These are phyloP conservation scores for Periophthalmodon schlosseri DNA, from an alignment of 2,113 vertebrate species.

Conservation along the genomic window DNA sequence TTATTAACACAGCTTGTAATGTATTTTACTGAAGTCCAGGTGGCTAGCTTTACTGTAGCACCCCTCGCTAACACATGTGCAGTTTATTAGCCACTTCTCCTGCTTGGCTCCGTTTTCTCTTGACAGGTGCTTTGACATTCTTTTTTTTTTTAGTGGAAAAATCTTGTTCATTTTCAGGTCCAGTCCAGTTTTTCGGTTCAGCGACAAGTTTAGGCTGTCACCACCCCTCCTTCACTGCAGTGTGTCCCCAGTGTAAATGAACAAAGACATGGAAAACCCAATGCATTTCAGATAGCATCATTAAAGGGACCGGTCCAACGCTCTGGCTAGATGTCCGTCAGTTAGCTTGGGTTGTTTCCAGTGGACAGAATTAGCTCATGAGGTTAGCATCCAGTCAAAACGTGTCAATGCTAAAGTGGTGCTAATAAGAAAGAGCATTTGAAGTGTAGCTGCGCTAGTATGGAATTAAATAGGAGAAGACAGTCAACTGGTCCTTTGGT, in stretches of 20 bases:
- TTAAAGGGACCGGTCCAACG: constrained; percentile 12
- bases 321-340: constrained; percentile 15
- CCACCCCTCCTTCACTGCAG: background rate
- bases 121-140: constrained; percentile 57
- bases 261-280: constrained; percentile 20
- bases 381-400: constrained; percentile 3
- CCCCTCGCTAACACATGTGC: constrained; percentile 10
- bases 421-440: constrained; percentile 29
- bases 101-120: constrained; percentile 29
- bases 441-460: constrained; percentile 38
- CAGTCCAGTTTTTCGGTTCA: constrained; percentile 10
- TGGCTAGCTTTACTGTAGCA: background rate
- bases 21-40: background rate
- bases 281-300: constrained; percentile 18
- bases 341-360: background rate
- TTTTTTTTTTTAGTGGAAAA: constrained; percentile 48
- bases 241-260: background rate
- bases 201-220: constrained; percentile 20
- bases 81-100: constrained; percentile 29
- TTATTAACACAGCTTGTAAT: background rate
- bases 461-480: constrained; percentile 29
- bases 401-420: constrained; percentile 24
- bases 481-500: background rate
- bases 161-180: constrained; percentile 27
- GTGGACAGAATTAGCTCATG: constrained; percentile 28